Percentiles rank a stretch among this genome's conserved stretches.
Evolutionary conservation across 1,140 invertebrate species (phyloP).

Genomic region (Hylaeus volcanicus): DNA sequence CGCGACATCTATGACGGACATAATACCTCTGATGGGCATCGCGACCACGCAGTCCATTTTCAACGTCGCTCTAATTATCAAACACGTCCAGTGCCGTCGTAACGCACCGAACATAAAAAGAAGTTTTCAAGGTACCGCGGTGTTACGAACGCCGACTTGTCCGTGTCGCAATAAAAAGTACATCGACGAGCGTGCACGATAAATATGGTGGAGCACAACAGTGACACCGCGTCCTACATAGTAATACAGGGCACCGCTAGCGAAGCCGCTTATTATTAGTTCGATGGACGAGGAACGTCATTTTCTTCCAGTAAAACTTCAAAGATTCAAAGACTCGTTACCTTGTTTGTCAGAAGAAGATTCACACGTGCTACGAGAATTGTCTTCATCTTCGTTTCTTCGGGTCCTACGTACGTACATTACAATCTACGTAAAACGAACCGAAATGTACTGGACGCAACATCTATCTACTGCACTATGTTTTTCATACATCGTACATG

Average conservation of each 20-base stretch:
- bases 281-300: background rate
- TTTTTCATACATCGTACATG: too few relatives aligned
- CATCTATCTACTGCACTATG: too few relatives aligned
- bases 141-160: conserved; percentile 8
- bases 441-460: too few relatives aligned
- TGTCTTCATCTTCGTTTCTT: too few relatives aligned
- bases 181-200: background rate
- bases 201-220: conserved; percentile 2
- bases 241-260: conserved; percentile 1
- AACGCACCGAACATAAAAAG: background rate
- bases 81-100: background rate
- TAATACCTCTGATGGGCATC: too few relatives aligned
- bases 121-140: background rate
- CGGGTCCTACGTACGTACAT: too few relatives aligned
- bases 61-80: conserved; percentile 29
- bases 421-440: too few relatives aligned
- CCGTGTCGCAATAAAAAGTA: background rate
- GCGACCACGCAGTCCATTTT: background rate
- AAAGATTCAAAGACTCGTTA: background rate
- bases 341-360: too few relatives aligned
- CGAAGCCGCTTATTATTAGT: conserved; percentile 20
- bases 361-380: too few relatives aligned
- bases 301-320: background rate
- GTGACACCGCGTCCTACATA: conserved; percentile 7
- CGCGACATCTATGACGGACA: too few relatives aligned